Conservation (phyloP, 2,113 vertebrate genomes). For the Clarias magur region DNA sequence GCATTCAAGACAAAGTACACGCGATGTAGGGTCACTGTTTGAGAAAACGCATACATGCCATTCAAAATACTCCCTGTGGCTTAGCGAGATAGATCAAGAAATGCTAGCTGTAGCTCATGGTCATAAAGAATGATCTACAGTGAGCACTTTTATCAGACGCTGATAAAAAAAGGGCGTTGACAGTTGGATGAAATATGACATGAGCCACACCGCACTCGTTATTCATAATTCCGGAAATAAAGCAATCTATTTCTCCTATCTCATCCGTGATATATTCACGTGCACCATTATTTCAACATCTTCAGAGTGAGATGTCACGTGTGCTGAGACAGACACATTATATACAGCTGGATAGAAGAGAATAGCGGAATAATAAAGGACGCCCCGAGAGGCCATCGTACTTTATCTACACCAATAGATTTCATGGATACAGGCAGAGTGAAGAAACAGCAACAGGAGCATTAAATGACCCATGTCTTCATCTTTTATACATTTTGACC, state of each 20-base stretch:
- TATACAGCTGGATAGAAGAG: slow-evolving; percentile 9
- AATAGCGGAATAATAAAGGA: slow-evolving; percentile 1
- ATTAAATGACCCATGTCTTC: slow-evolving; percentile 49
- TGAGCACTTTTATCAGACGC: neutral
- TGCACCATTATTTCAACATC: slow-evolving; percentile 13
- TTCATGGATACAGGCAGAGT: slow-evolving; percentile 37
- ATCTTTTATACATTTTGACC: slow-evolving; percentile 53
- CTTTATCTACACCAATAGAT: slow-evolving; percentile 49
- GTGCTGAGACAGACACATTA: slow-evolving; percentile 6
- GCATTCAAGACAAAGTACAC: neutral
- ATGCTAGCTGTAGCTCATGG: neutral
- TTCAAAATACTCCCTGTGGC: neutral
- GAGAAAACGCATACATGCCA: neutral
- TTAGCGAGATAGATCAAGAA: neutral
- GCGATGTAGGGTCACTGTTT: neutral
- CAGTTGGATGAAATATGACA: slow-evolving; percentile 16
- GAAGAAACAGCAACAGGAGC: slow-evolving; percentile 29
- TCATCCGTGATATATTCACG: slow-evolving; percentile 6
- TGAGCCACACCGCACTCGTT: slow-evolving; percentile 17
- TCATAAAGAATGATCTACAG: slow-evolving; percentile 32
- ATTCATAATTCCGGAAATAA: slow-evolving; percentile 36
- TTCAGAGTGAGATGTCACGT: slow-evolving; percentile 41
- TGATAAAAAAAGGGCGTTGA: slow-evolving; percentile 11
- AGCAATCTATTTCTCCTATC: slow-evolving; percentile 13
- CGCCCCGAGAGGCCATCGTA: slow-evolving; percentile 31